phyloP scores from a whole-genome alignment of 2,888 invertebrate genomes.

The Lottia gigantea region DNA sequence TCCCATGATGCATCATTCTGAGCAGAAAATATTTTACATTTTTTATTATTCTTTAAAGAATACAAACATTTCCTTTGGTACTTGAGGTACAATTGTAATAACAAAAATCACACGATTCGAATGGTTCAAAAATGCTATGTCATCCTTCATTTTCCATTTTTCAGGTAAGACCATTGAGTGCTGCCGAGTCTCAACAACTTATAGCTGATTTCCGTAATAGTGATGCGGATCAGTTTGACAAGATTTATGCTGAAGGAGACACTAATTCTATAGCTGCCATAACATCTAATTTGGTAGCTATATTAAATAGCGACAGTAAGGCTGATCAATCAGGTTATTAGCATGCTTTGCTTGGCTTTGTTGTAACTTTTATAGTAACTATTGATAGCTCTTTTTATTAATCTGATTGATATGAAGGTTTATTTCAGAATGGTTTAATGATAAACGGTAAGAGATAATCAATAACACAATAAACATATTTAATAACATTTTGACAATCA shows the following conservation, averaged over 20 bases:
- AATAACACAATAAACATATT: too few species aligned
- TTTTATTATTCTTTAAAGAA: too few species aligned
- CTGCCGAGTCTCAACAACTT: conserved; percentile 18
- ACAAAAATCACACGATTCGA: too few species aligned
- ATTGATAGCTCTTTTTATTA: conserved; percentile 12
- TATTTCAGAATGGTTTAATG: not conserved
- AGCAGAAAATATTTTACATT: too few species aligned
- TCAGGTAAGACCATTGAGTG: conserved; percentile 29
- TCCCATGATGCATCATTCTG: too few species aligned
- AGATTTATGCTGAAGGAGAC: conserved; percentile 36
- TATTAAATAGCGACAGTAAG: conserved; percentile 43
- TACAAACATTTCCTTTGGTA: too few species aligned
- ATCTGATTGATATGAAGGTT: not conserved
- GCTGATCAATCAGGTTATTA: conserved; percentile 34
- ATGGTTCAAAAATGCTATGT: too few species aligned
- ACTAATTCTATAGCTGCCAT: conserved; percentile 28
- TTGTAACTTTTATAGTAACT: conserved; percentile 9
- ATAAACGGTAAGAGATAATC: too few species aligned
- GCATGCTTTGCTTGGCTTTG: conserved; percentile 32
- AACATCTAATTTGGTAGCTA: conserved; percentile 29
- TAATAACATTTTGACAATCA: too few species aligned
- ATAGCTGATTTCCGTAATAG: conserved; percentile 24
- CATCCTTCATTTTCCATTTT: not conserved
- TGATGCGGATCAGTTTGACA: conserved; percentile 26
- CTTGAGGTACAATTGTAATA: too few species aligned